A percentile compares a stretch with the other conserved stretches of the same genome.
Conservation (phyloP, 2,113 vertebrate genomes). For the Toxotes chatareus region DNA sequence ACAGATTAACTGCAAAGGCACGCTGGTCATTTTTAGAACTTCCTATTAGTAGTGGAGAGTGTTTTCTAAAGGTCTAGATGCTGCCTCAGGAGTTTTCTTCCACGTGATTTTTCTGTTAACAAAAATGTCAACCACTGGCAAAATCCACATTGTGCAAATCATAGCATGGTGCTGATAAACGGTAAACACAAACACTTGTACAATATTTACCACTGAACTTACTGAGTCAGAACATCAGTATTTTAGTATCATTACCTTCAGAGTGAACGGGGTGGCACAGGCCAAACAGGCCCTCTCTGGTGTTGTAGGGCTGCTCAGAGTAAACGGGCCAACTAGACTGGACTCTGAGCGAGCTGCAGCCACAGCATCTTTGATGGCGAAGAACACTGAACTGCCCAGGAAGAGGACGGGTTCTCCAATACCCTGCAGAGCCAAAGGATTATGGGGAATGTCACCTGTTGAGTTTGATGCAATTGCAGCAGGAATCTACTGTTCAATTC, state of each 20-base stretch:
- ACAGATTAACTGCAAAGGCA: neutral
- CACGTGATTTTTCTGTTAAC: too few species aligned
- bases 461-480: neutral
- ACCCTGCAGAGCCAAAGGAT: constrained; percentile 75
- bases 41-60: too few species aligned
- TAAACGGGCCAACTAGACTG: constrained; percentile 78
- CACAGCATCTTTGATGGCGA: constrained; percentile 87
- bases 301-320: constrained; percentile 85
- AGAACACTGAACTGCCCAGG: constrained; percentile 88
- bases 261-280: constrained; percentile 86
- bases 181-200: too few species aligned
- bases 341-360: constrained; percentile 79
- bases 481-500: neutral
- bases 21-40: neutral
- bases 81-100: too few species aligned
- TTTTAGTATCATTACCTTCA: constrained; percentile 79
- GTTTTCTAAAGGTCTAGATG: too few species aligned
- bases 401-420: constrained; percentile 86
- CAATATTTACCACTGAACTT: too few species aligned
- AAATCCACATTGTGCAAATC: neutral
- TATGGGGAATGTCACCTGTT: neutral
- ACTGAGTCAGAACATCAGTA: too few species aligned
- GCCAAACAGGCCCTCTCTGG: constrained; percentile 85
- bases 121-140: neutral
- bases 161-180: too few species aligned